Conservation (phyloP, 2,888 invertebrate genomes). For the Drosophila prolongata region DNA sequence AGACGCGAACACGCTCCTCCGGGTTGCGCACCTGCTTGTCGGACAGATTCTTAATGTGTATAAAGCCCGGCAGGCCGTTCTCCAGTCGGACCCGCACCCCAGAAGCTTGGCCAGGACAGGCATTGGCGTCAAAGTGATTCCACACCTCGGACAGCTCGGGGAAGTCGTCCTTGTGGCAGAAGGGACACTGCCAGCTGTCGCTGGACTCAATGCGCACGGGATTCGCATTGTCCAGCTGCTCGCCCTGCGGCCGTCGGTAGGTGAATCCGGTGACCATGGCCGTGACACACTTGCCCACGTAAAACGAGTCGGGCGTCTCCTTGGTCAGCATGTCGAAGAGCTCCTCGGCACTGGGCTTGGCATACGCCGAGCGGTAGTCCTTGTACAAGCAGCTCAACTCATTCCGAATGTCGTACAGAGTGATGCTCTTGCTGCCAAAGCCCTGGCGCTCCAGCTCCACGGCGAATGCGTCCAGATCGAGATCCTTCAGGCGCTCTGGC, state of each 20-base stretch:
- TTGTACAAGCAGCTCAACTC: conserved; percentile 97
- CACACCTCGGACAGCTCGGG: conserved; percentile 98
- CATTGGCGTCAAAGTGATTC: conserved; percentile 98
- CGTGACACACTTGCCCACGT: conserved; percentile 93
- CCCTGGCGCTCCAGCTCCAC: conserved; percentile 97
- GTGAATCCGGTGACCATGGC: conserved; percentile 93
- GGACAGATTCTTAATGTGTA: conserved; percentile 96
- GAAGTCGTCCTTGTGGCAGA: conserved; percentile 97
- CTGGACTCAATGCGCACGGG: conserved; percentile 97
- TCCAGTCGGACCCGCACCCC: conserved; percentile 96
- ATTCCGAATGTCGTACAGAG: conserved; percentile 97
- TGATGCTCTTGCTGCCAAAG: conserved; percentile 95
- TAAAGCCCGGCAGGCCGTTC: conserved; percentile 96
- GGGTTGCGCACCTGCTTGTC: conserved; percentile 97
- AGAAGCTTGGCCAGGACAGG: conserved; percentile 97
- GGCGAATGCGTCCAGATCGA: conserved; percentile 99
- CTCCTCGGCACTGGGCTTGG: conserved; percentile 93
- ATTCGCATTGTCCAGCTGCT: conserved; percentile 97
- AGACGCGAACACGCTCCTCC: conserved; percentile 93
- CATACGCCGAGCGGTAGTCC: conserved; percentile 92
- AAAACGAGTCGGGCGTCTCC: conserved; percentile 97
- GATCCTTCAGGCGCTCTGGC: conserved; percentile 96
- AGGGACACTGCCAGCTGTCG: conserved; percentile 98
- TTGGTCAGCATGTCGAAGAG: conserved; percentile 97
- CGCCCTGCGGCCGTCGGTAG: conserved; percentile 94